Evolutionary conservation across 2,797 vertebrate species (phyloP), one percentile per base, ranked within the genome.

Genomic region (Ctenopoma kingsleyae): DNA sequence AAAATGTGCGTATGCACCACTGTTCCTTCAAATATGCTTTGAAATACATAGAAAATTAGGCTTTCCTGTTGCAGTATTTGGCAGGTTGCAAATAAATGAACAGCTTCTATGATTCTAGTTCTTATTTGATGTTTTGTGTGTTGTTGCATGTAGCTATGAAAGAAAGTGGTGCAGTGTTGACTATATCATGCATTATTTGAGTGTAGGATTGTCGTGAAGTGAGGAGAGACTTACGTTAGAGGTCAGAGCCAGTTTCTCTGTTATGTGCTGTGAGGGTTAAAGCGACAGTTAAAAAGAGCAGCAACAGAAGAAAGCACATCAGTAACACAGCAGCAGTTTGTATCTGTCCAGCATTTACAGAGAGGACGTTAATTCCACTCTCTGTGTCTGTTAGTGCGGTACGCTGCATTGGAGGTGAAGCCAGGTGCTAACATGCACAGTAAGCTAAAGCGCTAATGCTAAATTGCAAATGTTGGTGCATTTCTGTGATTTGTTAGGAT

Each of bases 171-270:
- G 25, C n/a, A n/a, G n/a, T n/a, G n/a, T n/a, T n/a, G n/a, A n/a
- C n/a, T n/a, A n/a, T n/a, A n/a, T n/a, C n/a, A n/a, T n/a, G 15
- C 40, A 41, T 41, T 17, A 16, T 16, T 41, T 2, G 4, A n/a
- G 32, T 52, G 53, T 13, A 27, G n/a, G 2, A 30, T 19, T 16
- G 59, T 10, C 36, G 71, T 35, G 23, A 35, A 9, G 63, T 83
- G 71, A 71, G 69, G 20, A 49, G 22, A 74, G 50, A 92, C 91
- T 92, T 91, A 92, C 91, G 11, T 89, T 91, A 81, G 90, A 74
- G 51, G 91, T 92, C 63, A 93, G 83, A 53, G 88, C 91, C 89
- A 93, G 87, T 84, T 92, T 92, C 74, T 90, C 82, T 76, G 90
- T 90, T 84, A 93, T 87, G 79, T 92, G 91, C 91, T 92, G 89